phyloP scores from a whole-genome alignment of 1,140 invertebrate genomes.

The Listronotus bonariensis region DNA sequence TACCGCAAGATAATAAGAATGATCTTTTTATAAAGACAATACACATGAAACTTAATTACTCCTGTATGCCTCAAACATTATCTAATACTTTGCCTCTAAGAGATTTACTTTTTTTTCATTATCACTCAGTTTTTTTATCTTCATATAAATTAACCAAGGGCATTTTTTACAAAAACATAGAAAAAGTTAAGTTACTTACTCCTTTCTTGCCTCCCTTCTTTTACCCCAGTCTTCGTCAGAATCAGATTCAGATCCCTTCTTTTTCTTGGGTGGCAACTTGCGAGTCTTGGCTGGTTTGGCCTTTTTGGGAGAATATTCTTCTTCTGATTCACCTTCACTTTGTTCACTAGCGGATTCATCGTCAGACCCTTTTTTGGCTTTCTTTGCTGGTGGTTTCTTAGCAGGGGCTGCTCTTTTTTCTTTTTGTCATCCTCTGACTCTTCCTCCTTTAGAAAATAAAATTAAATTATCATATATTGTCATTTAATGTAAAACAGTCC shows the following conservation, averaged over 20 bases:
- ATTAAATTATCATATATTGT: background rate
- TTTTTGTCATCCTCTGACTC: constrained; percentile 65
- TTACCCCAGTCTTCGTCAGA: constrained; percentile 80
- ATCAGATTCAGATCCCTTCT: constrained; percentile 75
- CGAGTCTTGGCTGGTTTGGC: constrained; percentile 57
- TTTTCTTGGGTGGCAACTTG: constrained; percentile 63
- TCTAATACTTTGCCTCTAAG: no score
- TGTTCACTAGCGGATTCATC: constrained; percentile 65
- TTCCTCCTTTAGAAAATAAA: constrained; percentile 52
- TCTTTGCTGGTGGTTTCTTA: constrained; percentile 62
- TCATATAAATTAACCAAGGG: no score
- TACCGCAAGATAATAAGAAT: no score
- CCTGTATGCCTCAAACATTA: no score
- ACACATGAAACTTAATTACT: no score
- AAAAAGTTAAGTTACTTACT: constrained; percentile 47
- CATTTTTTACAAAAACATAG: background rate
- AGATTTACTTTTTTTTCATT: no score
- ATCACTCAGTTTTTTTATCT: no score
- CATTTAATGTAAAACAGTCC: background rate
- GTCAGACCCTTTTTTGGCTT: constrained; percentile 65
- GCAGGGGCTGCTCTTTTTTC: constrained; percentile 61
- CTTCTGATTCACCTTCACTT: constrained; percentile 68
- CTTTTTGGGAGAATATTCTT: constrained; percentile 71
- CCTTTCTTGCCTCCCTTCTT: constrained; percentile 60
- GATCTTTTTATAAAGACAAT: no score